phyloP scores from a whole-genome alignment of 2,113 vertebrate genomes.

The Sturnus vulgaris region DNA sequence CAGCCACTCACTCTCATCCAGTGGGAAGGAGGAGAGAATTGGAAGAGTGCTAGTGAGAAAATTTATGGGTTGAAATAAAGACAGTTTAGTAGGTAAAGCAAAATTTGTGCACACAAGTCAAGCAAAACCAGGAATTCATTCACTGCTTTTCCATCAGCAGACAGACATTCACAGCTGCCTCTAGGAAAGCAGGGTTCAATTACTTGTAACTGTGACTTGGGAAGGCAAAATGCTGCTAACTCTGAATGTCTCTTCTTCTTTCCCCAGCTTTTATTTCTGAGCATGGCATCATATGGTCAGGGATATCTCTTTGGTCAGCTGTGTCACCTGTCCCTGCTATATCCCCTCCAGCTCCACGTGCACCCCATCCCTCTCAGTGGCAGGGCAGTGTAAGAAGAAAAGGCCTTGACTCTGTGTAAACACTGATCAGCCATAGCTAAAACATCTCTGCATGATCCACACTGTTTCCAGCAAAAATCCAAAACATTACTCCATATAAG shows the following conservation, averaged over 20 bases:
- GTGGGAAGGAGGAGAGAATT: background rate
- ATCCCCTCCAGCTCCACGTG: background rate
- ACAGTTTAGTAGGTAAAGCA: background rate
- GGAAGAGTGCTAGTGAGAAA: background rate
- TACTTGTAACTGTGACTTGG: background rate
- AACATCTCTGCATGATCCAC: background rate
- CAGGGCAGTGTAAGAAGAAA: background rate
- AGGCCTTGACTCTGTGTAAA: background rate
- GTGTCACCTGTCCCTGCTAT: background rate
- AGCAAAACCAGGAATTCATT: background rate
- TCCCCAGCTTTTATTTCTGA: background rate
- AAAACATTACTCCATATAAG: background rate
- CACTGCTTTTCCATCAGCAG: background rate
- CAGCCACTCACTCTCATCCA: background rate
- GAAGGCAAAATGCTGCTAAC: background rate
- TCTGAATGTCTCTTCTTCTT: background rate
- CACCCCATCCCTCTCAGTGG: background rate
- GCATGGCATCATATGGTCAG: too few relatives aligned
- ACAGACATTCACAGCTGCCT: fast-evolving
- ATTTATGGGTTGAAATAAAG: background rate
- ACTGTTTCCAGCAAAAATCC: background rate
- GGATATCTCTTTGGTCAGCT: background rate
- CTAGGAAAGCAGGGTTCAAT: background rate
- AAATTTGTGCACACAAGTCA: background rate
- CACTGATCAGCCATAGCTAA: background rate